phyloP scores from a whole-genome alignment of 2,888 invertebrate genomes.

The Ametastegia equiseti region DNA sequence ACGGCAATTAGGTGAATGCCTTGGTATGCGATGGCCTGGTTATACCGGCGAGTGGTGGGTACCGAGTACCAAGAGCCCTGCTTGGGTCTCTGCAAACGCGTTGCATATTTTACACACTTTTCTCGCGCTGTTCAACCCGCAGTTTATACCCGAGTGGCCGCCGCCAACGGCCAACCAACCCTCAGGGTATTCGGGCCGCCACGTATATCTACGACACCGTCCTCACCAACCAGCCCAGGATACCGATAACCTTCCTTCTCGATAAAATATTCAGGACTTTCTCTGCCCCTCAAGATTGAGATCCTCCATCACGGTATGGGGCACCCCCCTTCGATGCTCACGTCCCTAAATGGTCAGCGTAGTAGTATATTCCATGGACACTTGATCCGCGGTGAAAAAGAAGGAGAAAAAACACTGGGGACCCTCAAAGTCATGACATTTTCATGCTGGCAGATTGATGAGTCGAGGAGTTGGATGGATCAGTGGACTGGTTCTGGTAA shows the following conservation, averaged over 20 bases:
- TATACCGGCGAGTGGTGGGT: neutral
- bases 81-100: constrained; percentile 65
- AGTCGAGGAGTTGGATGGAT: too few relatives aligned
- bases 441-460: neutral
- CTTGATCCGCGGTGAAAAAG: neutral
- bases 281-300: constrained; percentile 3
- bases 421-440: neutral
- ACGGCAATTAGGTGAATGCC: constrained; percentile 39
- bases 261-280: constrained; percentile 32
- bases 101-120: constrained; percentile 70
- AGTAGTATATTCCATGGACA: neutral
- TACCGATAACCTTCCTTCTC: neutral
- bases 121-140: constrained; percentile 52
- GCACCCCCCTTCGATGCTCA: neutral
- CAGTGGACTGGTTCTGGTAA: too few relatives aligned
- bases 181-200: neutral
- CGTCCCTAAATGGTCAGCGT: neutral
- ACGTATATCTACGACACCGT: neutral
- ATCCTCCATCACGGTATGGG: neutral
- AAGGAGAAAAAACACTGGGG: neutral
- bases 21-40: constrained; percentile 24
- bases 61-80: constrained; percentile 26
- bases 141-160: constrained; percentile 30
- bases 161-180: neutral
- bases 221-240: neutral